Percentiles rank a stretch among this genome's conserved stretches.
Conservation (phyloP, 2,888 invertebrate species). For the Cerastoderma edule region DNA sequence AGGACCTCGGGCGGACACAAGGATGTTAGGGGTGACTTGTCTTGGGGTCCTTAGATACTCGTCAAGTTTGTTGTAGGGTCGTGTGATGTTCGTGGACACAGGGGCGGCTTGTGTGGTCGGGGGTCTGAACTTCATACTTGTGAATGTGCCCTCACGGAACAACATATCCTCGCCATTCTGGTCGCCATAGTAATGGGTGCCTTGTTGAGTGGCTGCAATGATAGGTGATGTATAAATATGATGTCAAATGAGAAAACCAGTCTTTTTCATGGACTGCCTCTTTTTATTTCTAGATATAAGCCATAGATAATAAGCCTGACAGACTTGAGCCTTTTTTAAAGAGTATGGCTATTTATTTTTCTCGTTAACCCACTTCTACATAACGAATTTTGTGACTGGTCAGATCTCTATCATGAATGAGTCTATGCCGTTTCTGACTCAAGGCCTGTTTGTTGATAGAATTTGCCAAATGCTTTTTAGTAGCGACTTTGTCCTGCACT, state of each 20-base stretch:
- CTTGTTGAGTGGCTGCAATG: conserved; percentile 10
- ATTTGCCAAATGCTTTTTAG: too few species aligned
- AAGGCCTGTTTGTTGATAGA: too few species aligned
- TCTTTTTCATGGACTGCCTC: not conserved
- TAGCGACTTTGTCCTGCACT: too few species aligned
- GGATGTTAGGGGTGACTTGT: not conserved
- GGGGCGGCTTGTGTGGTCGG: conserved; percentile 1
- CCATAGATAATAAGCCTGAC: too few species aligned
- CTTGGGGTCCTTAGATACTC: conserved; percentile 13
- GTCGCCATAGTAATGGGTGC: conserved; percentile 27
- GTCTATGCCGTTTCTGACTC: too few species aligned
- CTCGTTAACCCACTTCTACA: too few species aligned
- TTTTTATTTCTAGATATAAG: too few species aligned
- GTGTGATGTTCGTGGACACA: conserved; percentile 8
- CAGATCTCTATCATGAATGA: too few species aligned
- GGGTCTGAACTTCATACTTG: conserved; percentile 43
- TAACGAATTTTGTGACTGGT: too few species aligned
- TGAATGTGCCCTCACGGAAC: conserved; percentile 48
- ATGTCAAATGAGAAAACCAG: not conserved
- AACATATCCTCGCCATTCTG: conserved; percentile 34
- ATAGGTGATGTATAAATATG: not conserved
- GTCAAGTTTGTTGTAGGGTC: not conserved
- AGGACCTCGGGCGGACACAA: conserved; percentile 7
- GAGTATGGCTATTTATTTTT: too few species aligned
- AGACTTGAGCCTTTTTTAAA: too few species aligned